phyloP scores from a whole-genome alignment of 1,140 invertebrate genomes.

The Halictus rubicundus region DNA sequence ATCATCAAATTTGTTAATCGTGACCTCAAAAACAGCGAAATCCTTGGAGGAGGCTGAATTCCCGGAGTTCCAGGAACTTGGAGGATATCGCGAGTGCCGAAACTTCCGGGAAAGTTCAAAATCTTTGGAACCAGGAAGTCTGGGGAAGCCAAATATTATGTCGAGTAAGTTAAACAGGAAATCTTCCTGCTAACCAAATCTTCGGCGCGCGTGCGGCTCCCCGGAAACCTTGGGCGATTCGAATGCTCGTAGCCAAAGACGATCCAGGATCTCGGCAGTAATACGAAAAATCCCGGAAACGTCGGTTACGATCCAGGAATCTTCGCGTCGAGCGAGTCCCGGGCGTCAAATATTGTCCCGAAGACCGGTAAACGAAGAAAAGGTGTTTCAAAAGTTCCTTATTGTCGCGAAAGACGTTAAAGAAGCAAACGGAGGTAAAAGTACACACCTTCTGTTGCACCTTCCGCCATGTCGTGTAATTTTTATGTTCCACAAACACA shows the following conservation, averaged over 20 bases:
- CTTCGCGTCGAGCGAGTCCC: no score
- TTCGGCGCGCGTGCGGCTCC: neutral
- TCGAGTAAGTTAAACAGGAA: conserved; percentile 25
- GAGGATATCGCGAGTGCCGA: conserved; percentile 7
- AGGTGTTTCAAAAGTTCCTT: no score
- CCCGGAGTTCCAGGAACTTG: conserved; percentile 1
- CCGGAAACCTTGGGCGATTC: neutral
- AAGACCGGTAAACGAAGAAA: neutral
- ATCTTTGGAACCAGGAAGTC: conserved; percentile 11
- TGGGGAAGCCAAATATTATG: conserved; percentile 23
- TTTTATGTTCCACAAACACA: no score
- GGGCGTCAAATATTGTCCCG: no score
- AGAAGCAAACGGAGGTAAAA: neutral
- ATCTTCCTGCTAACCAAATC: neutral
- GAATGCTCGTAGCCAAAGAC: neutral
- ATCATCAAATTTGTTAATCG: neutral
- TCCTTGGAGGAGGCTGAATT: neutral
- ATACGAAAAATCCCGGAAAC: neutral
- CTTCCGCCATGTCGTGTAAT: no score
- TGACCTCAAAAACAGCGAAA: neutral
- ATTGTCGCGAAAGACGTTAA: no score
- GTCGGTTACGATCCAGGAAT: neutral
- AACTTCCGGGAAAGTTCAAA: conserved; percentile 14
- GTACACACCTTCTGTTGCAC: no score
- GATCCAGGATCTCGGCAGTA: neutral